Evolutionary conservation across 2,113 vertebrate species (phyloP).

Genomic region (Lucifuga dentata): DNA sequence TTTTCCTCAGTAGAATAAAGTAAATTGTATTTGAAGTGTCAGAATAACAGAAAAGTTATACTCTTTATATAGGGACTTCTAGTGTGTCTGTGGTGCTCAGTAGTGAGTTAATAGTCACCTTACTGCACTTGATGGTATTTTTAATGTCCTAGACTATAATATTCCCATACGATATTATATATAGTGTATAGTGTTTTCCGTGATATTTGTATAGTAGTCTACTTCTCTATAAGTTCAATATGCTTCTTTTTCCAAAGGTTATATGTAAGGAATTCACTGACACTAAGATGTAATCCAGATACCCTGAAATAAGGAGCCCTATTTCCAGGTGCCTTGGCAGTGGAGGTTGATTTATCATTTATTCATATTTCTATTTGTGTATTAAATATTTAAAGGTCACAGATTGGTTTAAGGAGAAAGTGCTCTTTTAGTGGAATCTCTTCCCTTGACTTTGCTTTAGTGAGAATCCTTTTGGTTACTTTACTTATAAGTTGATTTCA

Average conservation of each 20-base stretch:
- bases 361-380: slow-evolving; percentile 56
- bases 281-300: slow-evolving; percentile 23
- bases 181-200: slow-evolving; percentile 49
- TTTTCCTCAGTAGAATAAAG: slow-evolving; percentile 5
- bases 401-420: slow-evolving; percentile 39
- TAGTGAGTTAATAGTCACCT: slow-evolving; percentile 47
- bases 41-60: slow-evolving; percentile 18
- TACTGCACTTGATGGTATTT: slow-evolving; percentile 58
- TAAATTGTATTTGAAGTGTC: slow-evolving; percentile 35
- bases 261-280: background rate
- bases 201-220: slow-evolving; percentile 51
- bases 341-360: slow-evolving; percentile 48
- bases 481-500: slow-evolving; percentile 26
- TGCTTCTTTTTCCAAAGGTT: slow-evolving; percentile 35
- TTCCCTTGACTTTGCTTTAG: slow-evolving; percentile 33
- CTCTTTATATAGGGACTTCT: slow-evolving; percentile 32
- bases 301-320: slow-evolving; percentile 38
- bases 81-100: slow-evolving; percentile 54
- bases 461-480: slow-evolving; percentile 18
- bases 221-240: slow-evolving; percentile 20
- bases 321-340: slow-evolving; percentile 59
- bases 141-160: slow-evolving; percentile 38
- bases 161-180: slow-evolving; percentile 39
- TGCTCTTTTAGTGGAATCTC: slow-evolving; percentile 31
- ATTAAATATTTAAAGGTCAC: slow-evolving; percentile 56